These are phyloP conservation scores for Cyphomyrus discorhynchus DNA, from an alignment of 2,113 vertebrate species.

Conservation along the genomic window DNA sequence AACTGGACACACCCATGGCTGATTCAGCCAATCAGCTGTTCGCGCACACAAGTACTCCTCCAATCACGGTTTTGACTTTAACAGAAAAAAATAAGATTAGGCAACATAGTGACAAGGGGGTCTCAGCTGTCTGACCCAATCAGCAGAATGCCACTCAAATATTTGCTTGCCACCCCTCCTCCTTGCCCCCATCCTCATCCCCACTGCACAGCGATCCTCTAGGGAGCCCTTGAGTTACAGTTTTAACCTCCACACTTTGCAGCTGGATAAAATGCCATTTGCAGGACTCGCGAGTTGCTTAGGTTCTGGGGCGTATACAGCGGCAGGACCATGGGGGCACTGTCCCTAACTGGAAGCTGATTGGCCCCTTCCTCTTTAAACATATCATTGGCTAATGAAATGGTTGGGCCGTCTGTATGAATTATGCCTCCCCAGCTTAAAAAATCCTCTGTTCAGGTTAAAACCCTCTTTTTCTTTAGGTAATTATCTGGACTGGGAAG, in stretches of 20 bases:
- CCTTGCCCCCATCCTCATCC: neutral
- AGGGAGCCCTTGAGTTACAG: neutral
- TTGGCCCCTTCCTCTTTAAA: neutral
- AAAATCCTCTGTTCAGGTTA: neutral
- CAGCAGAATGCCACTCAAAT: neutral
- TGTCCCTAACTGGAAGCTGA: neutral
- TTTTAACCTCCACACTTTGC: neutral
- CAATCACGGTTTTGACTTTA: neutral
- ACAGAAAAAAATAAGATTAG: neutral
- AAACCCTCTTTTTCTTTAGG: neutral
- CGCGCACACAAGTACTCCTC: neutral
- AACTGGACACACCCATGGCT: neutral
- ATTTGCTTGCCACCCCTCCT: neutral
- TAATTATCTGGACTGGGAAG: neutral
- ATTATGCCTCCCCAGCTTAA: neutral
- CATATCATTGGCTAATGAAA: neutral
- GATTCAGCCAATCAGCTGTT: neutral
- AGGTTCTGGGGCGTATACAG: neutral
- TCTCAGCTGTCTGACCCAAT: neutral
- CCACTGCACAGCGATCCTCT: neutral
- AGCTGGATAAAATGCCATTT: neutral
- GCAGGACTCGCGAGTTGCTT: neutral
- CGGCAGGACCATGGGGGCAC: neutral
- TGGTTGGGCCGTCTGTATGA: neutral
- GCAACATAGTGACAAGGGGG: neutral